phyloP scores from a whole-genome alignment of 2,113 vertebrate genomes.

The Psittacus erithacus region DNA sequence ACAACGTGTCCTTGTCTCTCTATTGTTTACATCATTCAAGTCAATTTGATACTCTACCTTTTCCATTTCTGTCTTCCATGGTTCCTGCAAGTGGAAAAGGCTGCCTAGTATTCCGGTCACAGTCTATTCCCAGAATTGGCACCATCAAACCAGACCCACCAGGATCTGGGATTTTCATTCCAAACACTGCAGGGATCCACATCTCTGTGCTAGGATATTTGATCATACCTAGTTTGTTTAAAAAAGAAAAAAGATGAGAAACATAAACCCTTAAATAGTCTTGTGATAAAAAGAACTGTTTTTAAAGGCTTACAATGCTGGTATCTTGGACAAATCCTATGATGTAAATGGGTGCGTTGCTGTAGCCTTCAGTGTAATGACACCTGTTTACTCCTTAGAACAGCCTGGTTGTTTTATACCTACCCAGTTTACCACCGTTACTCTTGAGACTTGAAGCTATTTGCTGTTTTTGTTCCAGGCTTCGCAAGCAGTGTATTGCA shows the following conservation, averaged over 20 bases:
- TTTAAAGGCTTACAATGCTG: neutral
- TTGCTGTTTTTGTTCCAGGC: constrained; percentile 73
- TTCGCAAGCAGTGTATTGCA: constrained; percentile 72
- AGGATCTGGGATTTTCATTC: constrained; percentile 89
- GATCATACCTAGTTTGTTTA: constrained; percentile 76
- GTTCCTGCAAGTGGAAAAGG: constrained; percentile 81
- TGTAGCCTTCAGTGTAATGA: neutral
- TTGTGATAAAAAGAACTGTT: neutral
- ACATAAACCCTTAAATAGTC: neutral
- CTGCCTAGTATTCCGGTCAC: constrained; percentile 71
- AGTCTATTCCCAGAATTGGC: constrained; percentile 84
- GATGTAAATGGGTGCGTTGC: neutral
- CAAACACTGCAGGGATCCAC: constrained; percentile 81
- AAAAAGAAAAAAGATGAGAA: neutral
- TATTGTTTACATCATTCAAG: neutral
- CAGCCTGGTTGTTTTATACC: neutral
- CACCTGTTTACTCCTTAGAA: neutral
- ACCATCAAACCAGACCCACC: constrained; percentile 84
- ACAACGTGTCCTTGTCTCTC: neutral
- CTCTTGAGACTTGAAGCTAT: constrained; percentile 63
- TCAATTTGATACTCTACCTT: constrained; percentile 71
- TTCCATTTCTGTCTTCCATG: constrained; percentile 85
- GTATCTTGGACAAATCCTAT: neutral
- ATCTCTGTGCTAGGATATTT: constrained; percentile 74
- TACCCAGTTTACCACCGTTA: constrained; percentile 79